A percentile compares a stretch with the other conserved stretches of the same genome.
phyloP scores from a whole-genome alignment of 1,140 invertebrate species.

The Papilio machaon region DNA sequence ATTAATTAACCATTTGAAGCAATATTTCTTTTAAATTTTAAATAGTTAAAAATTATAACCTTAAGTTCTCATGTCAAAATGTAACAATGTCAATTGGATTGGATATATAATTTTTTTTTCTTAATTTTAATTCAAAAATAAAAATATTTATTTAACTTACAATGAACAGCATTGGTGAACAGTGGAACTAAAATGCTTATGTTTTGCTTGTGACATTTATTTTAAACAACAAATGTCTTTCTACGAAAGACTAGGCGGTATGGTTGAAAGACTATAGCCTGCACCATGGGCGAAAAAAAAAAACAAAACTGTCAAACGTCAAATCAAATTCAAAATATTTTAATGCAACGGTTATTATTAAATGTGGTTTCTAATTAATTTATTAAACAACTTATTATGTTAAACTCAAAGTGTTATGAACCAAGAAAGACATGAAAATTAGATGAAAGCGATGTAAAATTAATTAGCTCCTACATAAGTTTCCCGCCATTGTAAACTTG shows the following conservation, averaged over 20 bases:
- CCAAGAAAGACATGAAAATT: not conserved
- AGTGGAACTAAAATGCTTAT: not conserved
- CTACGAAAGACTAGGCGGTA: too few relatives aligned
- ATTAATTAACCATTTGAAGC: not conserved
- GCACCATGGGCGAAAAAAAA: too few relatives aligned
- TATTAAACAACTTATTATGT: not conserved
- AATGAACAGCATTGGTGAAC: too few relatives aligned
- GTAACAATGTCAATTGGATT: not conserved
- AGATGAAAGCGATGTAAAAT: not conserved
- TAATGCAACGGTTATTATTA: conserved; percentile 12
- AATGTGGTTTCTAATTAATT: not conserved
- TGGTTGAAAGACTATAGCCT: too few relatives aligned
- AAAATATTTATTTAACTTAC: too few relatives aligned
- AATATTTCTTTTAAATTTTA: not conserved
- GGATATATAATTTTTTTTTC: too few relatives aligned
- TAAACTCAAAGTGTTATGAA: too few relatives aligned
- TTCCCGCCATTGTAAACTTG: conserved; percentile 59
- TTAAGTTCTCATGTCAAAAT: not conserved
- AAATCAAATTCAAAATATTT: conserved; percentile 30
- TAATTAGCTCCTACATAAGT: conserved; percentile 27
- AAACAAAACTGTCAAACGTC: conserved; percentile 10
- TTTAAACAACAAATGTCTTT: too few relatives aligned
- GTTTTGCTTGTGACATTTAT: not conserved
- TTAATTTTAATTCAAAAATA: too few relatives aligned
- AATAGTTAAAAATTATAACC: not conserved